These are phyloP conservation scores for Pararge aegeria DNA, from an alignment of 1,140 invertebrate genomes.

Conservation along the genomic window DNA sequence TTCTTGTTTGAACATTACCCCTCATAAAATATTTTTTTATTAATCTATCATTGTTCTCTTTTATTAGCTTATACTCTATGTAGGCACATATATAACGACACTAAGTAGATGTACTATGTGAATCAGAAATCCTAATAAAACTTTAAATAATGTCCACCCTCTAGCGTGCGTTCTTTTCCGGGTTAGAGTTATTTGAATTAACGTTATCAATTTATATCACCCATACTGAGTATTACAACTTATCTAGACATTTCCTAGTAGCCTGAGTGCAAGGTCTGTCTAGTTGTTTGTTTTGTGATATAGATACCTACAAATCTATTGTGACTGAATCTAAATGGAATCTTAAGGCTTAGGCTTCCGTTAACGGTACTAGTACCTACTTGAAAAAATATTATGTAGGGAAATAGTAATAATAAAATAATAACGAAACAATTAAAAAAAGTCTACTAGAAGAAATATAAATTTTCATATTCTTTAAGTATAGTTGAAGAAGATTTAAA, in stretches of 20 bases:
- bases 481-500: too few species aligned
- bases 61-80: too few species aligned
- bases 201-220: slow-evolving; percentile 32
- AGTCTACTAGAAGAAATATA: too few species aligned
- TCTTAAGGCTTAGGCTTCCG: slow-evolving; percentile 3
- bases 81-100: too few species aligned
- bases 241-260: slow-evolving; percentile 47
- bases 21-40: too few species aligned
- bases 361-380: not conserved
- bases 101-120: not conserved
- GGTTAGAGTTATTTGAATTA: slow-evolving; percentile 29
- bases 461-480: too few species aligned
- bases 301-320: not conserved
- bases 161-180: slow-evolving; percentile 27
- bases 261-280: slow-evolving; percentile 40
- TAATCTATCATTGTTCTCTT: too few species aligned
- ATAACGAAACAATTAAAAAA: too few species aligned
- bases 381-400: not conserved
- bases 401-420: too few species aligned
- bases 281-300: slow-evolving; percentile 36
- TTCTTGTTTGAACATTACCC: too few species aligned
- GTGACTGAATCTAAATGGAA: slow-evolving; percentile 10
- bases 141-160: slow-evolving; percentile 7
- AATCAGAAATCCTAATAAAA: slow-evolving; percentile 7
- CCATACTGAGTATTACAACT: slow-evolving; percentile 29